Base-by-base conservation (phyloP, 2,888 invertebrate genomes). In the Halictus ligatus region DNA sequence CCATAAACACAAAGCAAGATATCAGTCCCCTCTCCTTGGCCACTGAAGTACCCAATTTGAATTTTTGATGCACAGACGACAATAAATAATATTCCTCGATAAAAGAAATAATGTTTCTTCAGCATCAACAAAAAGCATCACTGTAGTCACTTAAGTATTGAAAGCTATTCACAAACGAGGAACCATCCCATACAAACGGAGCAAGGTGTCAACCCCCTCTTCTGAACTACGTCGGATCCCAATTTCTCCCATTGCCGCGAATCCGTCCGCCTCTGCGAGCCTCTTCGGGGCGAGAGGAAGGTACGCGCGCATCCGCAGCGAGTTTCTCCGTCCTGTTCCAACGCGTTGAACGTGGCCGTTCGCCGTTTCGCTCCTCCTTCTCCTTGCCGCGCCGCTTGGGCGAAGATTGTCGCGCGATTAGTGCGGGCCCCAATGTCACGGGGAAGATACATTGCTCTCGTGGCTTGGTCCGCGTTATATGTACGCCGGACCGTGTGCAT, bases 341-440 rank as follows among this genome's bases (percentile, higher is more conserved):
- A 54, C 21, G 54, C 21, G 54, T 54, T 54, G 54, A 21, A 54
- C 54, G 76, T 60, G 54, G 76, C 8, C 80, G 71, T 83, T 78
- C 82, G 25, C 83, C 71, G 72, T 75, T 46, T 75, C 75, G n/a
- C 48, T 69, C 84, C 80, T 83, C 69, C 85, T 80, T 54, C 76
- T 64, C 25, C 60, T 25, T 25, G 79, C 82, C 86, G 87, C 67
- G 67, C 69, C 67, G 67, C 92, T 54, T n/a, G 91, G 91, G 90
- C 86, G 92, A 94, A 95, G 95, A 95, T 95, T 95, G 95, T 95
- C 95, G 94, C 94, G 93, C 95, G 95, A 95, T 95, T 95, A 95
- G 95, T 93, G 94, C 93, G 89, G 93, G 92, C 92, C 93, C 92
- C 92, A 93, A 93, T 94, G 95, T 95, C 95, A 95, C 94, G 92